Percentiles rank a stretch among this genome's conserved stretches.
Conservation (phyloP, 2,888 invertebrate species). For the Caenorhabditis afra region DNA sequence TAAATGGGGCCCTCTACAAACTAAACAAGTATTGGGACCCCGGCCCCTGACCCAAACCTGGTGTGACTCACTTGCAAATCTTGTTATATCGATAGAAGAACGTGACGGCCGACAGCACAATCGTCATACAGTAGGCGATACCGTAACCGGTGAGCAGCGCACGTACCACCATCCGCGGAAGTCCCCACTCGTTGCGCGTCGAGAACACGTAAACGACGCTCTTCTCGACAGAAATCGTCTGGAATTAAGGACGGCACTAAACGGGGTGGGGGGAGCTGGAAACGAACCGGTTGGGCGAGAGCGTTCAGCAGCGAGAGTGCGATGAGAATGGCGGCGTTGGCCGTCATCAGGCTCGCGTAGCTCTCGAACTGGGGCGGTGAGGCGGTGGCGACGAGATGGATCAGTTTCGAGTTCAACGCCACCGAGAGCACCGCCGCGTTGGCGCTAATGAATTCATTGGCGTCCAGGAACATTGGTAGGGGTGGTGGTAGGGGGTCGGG, state of each 20-base stretch:
- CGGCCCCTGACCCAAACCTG: no score
- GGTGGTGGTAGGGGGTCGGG: no score
- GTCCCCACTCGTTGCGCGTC: neutral
- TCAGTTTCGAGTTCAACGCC: no score
- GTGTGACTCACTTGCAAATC: constrained; percentile 26
- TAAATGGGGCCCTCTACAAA: no score
- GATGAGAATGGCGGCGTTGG: neutral
- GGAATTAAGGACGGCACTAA: neutral
- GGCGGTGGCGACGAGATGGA: neutral
- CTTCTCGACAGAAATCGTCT: constrained; percentile 32
- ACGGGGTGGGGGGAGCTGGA: no score
- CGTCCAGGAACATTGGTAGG: no score
- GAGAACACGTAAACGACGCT: constrained; percentile 38
- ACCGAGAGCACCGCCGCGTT: no score
- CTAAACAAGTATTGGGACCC: no score
- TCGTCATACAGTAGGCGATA: constrained; percentile 16
- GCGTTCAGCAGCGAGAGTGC: neutral
- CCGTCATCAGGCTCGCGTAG: neutral
- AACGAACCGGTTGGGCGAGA: constrained; percentile 16
- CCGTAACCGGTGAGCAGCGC: constrained; percentile 14
- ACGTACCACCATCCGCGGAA: neutral
- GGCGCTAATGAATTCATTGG: no score
- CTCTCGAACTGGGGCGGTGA: neutral
- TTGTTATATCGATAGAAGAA: constrained; percentile 20
- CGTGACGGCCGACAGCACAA: constrained; percentile 17